A percentile compares a stretch with the other conserved stretches of the same genome.
Conservation (phyloP, 2,888 invertebrate species). For the Acheta domesticus region DNA sequence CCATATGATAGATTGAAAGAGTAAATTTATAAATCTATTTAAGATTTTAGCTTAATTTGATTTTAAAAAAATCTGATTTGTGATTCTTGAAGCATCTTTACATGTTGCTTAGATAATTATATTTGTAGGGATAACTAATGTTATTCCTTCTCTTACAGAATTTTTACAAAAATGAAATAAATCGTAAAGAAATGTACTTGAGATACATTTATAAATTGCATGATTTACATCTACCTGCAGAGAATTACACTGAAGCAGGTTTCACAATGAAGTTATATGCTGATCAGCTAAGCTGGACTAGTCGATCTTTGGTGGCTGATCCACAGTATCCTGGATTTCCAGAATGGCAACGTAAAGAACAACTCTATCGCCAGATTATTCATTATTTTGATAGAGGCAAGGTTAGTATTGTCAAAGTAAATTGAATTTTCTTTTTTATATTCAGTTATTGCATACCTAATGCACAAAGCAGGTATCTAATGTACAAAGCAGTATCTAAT, state of each 20-base stretch:
- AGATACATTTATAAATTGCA: conserved; percentile 93
- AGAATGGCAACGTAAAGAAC: conserved; percentile 88
- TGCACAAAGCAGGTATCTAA: no score
- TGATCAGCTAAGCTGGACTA: conserved; percentile 81
- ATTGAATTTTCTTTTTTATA: no score
- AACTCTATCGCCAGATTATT: conserved; percentile 82
- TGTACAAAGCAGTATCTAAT: no score
- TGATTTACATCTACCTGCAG: conserved; percentile 84
- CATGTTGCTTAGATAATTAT: no score
- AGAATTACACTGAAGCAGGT: conserved; percentile 92
- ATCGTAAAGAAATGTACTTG: conserved; percentile 92
- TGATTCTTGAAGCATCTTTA: no score
- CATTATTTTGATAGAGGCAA: conserved; percentile 92
- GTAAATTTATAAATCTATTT: no score
- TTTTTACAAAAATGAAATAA: conserved; percentile 94
- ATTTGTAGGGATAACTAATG: no score
- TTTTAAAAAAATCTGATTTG: no score
- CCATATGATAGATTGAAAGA: no score
- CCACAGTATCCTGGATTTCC: conserved; percentile 64
- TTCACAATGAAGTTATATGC: conserved; percentile 93
- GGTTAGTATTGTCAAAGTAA: conserved; percentile 47
- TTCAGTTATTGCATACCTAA: no score
- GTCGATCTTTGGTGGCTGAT: conserved; percentile 43
- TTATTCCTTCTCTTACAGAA: conserved; percentile 57
- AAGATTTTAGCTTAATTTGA: no score